Base-by-base conservation (phyloP, 2,888 invertebrate species). In the Actias luna region DNA sequence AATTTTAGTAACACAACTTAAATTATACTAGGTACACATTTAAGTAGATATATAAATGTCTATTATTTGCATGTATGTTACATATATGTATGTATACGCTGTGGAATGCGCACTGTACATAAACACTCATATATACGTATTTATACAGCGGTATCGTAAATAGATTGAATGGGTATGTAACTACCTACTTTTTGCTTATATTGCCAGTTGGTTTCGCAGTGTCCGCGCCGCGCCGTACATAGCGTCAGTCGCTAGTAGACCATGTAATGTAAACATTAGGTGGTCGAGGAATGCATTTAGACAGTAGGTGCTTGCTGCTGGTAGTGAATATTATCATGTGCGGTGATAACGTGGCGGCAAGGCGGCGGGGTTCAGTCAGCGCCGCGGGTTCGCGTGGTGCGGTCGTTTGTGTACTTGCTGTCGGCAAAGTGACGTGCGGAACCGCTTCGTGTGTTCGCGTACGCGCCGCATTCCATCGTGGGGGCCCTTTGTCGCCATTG, bases 401-500 rank as follows among this genome's bases (percentile, higher is more conserved):
- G 92, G 93, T 92, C 91, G 93, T 76, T 78, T 86, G 82, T 79
- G 72, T 74, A 77, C 79, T 80, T 80, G 75, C 78, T 83, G 76
- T 81, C 78, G 79, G 68, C 79, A 74, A 73, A 83, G 87, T 87
- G 88, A 86, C 88, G 89, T 83, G 82, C 87, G 83, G 82, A 85
- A 84, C 84, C 83, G 82, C 77, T 80, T 76, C 79, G 82, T 83
- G 87, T 84, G 87, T 85, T 88, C 85, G 90, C 90, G 91, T 92
- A 92, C 91, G 92, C 92, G 92, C 92, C 89, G 92, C 92, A 92
- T 92, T 91, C 92, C 92, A 92, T 89, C 91, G 92, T 90, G 92
- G 91, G 89, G 88, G 90, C 89, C 91, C 91, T 92, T 93, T 93
- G 93, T 89, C 83, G 89, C 93, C 91, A 94, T 94, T 94, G 94